Evolutionary conservation across 2,797 vertebrate genomes (phyloP).

Genomic region (Lutjanus argentimaculatus): DNA sequence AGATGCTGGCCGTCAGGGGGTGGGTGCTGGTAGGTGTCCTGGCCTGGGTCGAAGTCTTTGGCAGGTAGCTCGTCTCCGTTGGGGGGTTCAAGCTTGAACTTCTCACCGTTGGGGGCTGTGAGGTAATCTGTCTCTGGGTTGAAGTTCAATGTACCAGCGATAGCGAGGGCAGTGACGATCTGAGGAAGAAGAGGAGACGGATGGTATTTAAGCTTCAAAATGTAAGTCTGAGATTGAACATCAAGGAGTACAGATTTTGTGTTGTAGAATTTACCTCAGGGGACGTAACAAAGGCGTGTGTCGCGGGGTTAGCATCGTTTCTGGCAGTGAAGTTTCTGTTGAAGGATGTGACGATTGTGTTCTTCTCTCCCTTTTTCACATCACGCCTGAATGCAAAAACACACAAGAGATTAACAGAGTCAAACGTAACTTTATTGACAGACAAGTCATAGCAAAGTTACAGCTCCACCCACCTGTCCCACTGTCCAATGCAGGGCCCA

Average conservation of each 20-base stretch:
- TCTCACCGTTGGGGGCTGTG: slow-evolving; percentile 92
- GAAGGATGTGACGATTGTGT: slow-evolving; percentile 97
- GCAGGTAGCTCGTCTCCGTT: slow-evolving; percentile 92
- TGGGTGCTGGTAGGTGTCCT: slow-evolving; percentile 98
- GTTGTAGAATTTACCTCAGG: slow-evolving; percentile 88
- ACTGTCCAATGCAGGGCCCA: slow-evolving; percentile 97
- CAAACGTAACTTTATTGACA: background rate
- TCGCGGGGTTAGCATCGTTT: slow-evolving; percentile 96
- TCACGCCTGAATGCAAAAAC: slow-evolving; percentile 85
- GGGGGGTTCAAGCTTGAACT: slow-evolving; percentile 93
- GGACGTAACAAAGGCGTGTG: slow-evolving; percentile 97
- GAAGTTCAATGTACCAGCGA: slow-evolving; percentile 94
- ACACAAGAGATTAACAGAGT: background rate
- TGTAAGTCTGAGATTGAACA: background rate
- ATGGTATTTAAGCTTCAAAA: background rate
- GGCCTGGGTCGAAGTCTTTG: slow-evolving; percentile 94
- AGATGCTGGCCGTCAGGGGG: slow-evolving; percentile 85
- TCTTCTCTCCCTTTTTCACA: slow-evolving; percentile 97
- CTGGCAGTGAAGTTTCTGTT: slow-evolving; percentile 97
- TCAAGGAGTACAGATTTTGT: background rate
- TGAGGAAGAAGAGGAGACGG: slow-evolving; percentile 8
- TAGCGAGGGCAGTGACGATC: slow-evolving; percentile 94
- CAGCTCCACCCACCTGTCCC: slow-evolving; percentile 90
- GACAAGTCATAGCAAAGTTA: background rate
- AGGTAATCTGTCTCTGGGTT: slow-evolving; percentile 94